Conservation (phyloP, 1,140 invertebrate genomes). For the Drosophila persimilis region DNA sequence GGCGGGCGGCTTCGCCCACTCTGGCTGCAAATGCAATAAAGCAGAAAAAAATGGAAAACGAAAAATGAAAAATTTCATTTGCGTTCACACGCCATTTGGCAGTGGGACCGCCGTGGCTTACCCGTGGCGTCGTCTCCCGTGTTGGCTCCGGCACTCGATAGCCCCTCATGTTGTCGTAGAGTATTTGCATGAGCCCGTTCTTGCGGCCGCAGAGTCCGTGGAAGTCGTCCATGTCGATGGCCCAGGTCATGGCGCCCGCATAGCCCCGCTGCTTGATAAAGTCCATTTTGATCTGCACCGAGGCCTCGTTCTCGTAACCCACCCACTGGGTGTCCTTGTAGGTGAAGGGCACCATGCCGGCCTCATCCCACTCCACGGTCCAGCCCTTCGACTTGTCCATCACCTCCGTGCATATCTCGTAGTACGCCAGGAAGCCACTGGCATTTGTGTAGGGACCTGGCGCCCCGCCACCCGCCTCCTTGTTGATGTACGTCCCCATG, state of each 20-base stretch:
- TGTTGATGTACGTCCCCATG: slow-evolving; percentile 92
- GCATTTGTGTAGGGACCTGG: slow-evolving; percentile 93
- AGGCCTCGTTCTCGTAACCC: slow-evolving; percentile 89
- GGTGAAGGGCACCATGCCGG: slow-evolving; percentile 92
- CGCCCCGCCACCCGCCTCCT: slow-evolving; percentile 92
- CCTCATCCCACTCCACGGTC: slow-evolving; percentile 92
- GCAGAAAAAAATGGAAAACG: not conserved
- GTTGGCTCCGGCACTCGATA: slow-evolving; percentile 89
- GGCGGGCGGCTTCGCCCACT: slow-evolving; percentile 88
- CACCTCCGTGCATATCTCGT: slow-evolving; percentile 93
- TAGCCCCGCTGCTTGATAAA: slow-evolving; percentile 92
- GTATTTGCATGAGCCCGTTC: slow-evolving; percentile 88
- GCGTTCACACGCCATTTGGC: slow-evolving; percentile 5
- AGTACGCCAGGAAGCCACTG: slow-evolving; percentile 93
- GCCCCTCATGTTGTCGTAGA: slow-evolving; percentile 89
- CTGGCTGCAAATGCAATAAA: slow-evolving; percentile 84
- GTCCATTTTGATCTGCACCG: slow-evolving; percentile 94
- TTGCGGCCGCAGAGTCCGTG: slow-evolving; percentile 89
- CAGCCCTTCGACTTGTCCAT: slow-evolving; percentile 88
- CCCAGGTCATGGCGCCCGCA: slow-evolving; percentile 94
- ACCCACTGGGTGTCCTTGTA: slow-evolving; percentile 96
- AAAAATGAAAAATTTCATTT: slow-evolving; percentile 9
- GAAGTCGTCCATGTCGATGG: slow-evolving; percentile 94
- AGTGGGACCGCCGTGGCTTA: slow-evolving; percentile 83
- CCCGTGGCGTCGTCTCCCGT: slow-evolving; percentile 87